Evolutionary conservation across 1,140 invertebrate genomes (phyloP), one percentile per base, ranked within the genome.

Genomic region (Ctenoplectra terminalis): DNA sequence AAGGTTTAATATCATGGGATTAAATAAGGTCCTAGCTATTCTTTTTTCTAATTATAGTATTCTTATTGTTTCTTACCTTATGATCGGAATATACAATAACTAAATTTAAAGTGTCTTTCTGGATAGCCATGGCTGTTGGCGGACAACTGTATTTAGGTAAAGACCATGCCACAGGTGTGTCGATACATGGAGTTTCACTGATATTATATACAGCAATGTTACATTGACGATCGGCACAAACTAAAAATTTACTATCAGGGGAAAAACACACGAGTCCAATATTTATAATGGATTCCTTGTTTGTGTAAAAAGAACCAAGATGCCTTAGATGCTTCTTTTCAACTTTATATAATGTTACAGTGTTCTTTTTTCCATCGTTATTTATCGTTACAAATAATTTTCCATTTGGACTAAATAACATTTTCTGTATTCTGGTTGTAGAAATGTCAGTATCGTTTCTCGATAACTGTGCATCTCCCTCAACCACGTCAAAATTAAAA

Each of bases 71-170:
- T 29, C 52, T 93, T 92, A 96, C 96, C 94, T 95, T 96, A 84
- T 96, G 95, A 94, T 97, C 96, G 2, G 96, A 94, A 92, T 97
- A 97, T 6, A 95, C 95, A 13, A 96, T 92, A 34, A 97, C 94
- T 9, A 97, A 89, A 82, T 94, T 94, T 13, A 95, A 92, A 1
- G 90, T 90, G 2, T 88, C 82, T 29, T 94, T 92, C 81, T 96
- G 95, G 13, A 97, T 92, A 6, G 95, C 94, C 81, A 97, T 90
- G 0, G 96, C 96, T 1, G 96, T 96, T 0, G 95, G 95, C 43
- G 95, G 91, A 66, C 94, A 96, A 2, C 91, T 90, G 87, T 97
- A 96, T n/a, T 94, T 95, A 0, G 97, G 97, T 76, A 97, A 90
- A 64, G 94, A 93, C 69, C 94, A 93, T 93, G 93, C 88, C 94